Evolutionary conservation across 2,888 invertebrate genomes (phyloP), one percentile per base, ranked within the genome.

Genomic region (Drosophila limbata): DNA sequence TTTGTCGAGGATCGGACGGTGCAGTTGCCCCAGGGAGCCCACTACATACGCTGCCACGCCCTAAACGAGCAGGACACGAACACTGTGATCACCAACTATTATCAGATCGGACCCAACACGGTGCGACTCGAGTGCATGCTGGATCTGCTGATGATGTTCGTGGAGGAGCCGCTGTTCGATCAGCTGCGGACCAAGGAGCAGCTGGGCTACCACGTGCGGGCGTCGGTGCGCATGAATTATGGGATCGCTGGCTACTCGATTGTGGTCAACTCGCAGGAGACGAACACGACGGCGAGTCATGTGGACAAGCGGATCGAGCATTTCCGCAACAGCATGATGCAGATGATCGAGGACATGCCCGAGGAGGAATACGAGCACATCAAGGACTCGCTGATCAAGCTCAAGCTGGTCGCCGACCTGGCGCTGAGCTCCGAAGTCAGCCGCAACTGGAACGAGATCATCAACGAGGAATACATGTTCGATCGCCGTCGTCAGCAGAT

Each of bases 121-220:
- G 92, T 96, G 2, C 93, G 93, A 19, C 94, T 94, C 66, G 94
- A 94, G 50, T 95, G 95, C 67, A 94, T 96, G 0, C 93, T 97
- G 1, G 96, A 98, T 91, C 92, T 97, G 39, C 92, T 98, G 37
- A 95, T 96, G 94, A 96, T 97, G 93, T 93, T 97, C 64, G 96
- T 98, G 94, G 96, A 97, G 90, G 98, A 98, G 92, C 98, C 98
- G 0, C 93, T 97, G 48, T 98, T 98, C 93, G 96, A 98, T 92
- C 94, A 94, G 45, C 93, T 98, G 21, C 94, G 98, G 59, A 98
- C 98, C 0, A 95, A 96, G 91, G 96, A 98, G 89, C 98, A 98
- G 93, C 94, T 98, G 3, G 98, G 98, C 0, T 98, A 98, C 92
- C 94, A 95, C 89, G 97, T 98, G 21, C 95, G 94, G 84, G 95